Conservation (phyloP, 2,888 invertebrate species). For the Nomada ferruginata region DNA sequence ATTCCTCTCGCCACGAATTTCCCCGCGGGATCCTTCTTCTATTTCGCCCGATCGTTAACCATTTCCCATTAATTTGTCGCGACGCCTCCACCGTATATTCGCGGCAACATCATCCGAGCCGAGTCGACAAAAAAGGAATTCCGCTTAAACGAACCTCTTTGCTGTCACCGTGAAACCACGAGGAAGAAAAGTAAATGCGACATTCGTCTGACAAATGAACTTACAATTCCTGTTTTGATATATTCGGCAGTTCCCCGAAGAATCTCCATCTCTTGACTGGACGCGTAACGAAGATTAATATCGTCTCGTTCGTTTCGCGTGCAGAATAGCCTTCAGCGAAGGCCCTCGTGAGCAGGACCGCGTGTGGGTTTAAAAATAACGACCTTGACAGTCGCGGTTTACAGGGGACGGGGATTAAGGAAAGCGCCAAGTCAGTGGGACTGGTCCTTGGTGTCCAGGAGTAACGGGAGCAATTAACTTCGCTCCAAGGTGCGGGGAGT, state of each 20-base stretch:
- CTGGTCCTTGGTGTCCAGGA: slow-evolving; percentile 4
- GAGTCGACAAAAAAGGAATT: neutral
- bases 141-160: no score
- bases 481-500: slow-evolving; percentile 54
- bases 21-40: slow-evolving; percentile 14
- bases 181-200: neutral
- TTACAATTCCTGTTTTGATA: neutral
- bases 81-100: neutral
- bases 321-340: neutral
- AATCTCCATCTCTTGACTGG: neutral
- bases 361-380: slow-evolving; percentile 67
- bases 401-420: slow-evolving; percentile 44
- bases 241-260: slow-evolving; percentile 10
- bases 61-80: neutral
- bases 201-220: neutral
- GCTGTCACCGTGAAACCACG: no score
- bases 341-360: neutral
- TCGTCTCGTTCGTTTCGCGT: slow-evolving; percentile 7
- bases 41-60: neutral
- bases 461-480: slow-evolving; percentile 67
- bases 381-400: slow-evolving; percentile 64
- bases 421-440: slow-evolving; percentile 39
- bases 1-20: slow-evolving; percentile 43
- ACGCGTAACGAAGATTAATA: slow-evolving; percentile 39
- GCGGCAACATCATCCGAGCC: no score